phyloP scores from a whole-genome alignment of 2,113 vertebrate species.

The Pristiophorus japonicus region DNA sequence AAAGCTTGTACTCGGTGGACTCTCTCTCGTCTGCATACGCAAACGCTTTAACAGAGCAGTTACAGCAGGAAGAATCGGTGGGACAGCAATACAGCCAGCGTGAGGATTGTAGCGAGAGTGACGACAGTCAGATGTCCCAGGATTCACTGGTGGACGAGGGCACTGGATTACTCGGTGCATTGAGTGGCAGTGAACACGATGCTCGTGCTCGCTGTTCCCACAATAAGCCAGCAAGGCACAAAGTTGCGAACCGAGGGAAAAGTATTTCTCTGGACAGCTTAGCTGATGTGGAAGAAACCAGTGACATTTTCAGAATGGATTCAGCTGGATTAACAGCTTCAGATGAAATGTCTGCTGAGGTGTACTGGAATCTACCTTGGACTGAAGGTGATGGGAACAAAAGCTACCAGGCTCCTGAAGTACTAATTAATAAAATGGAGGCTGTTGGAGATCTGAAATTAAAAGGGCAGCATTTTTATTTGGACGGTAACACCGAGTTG shows the following conservation, averaged over 20 bases:
- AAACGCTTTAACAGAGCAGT: slow-evolving; percentile 55
- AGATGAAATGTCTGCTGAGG: slow-evolving; percentile 67
- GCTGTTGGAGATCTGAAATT: not conserved
- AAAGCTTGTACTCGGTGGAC: slow-evolving; percentile 81
- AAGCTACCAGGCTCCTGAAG: not conserved
- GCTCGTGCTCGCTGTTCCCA: no score
- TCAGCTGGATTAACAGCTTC: slow-evolving; percentile 42
- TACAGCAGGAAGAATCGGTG: slow-evolving; percentile 54
- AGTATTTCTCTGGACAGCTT: slow-evolving; percentile 57
- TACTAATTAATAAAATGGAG: not conserved
- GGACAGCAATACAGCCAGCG: slow-evolving; percentile 44
- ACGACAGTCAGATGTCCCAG: slow-evolving; percentile 81
- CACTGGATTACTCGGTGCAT: slow-evolving; percentile 36
- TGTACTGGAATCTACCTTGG: slow-evolving; percentile 59
- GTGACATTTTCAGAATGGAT: slow-evolving; percentile 39
- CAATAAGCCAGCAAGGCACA: slow-evolving; percentile 11
- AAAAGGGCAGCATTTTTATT: not conserved
- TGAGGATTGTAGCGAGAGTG: slow-evolving; percentile 70
- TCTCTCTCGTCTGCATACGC: slow-evolving; percentile 75
- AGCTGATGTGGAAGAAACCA: slow-evolving; percentile 49
- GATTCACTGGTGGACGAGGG: slow-evolving; percentile 69
- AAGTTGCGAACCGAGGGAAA: slow-evolving; percentile 42
- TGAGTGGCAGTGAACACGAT: no score
- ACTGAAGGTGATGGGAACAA: slow-evolving; percentile 39
- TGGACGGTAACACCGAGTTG: not conserved